Base-by-base conservation (phyloP, 2,113 vertebrate genomes). In the Ahaetulla prasina region DNA sequence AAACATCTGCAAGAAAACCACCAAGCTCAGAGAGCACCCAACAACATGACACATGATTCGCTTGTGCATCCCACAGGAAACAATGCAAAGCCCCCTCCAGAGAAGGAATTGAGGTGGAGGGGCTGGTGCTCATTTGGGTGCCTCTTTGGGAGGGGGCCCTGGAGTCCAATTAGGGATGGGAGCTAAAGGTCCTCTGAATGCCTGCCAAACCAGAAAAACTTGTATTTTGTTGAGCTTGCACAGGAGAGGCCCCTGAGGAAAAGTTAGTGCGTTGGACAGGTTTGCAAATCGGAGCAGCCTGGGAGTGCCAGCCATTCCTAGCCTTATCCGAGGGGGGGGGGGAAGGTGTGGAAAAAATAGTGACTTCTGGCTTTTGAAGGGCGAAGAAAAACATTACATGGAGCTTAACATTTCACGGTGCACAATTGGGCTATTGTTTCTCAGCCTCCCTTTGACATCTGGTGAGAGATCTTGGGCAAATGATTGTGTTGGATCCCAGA, bases 201-300 rank as follows among this genome's bases (percentile, higher is more conserved):
- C 43, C 54, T 54, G 23, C 53, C 30, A 0, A 85, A 54, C 91
- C 91, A 85, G 91, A 89, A 92, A 89, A 92, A 92, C 91, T 49
- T 60, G 91, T 92, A 20, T 23, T 49, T 85, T 39, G 68, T 55
- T 5, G 18, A 11, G 52, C 27, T 7, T 54, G 68, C 35, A 30
- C 68, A 23, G 18, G 27, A 60, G 30, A 47, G 45, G 52, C 87
- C 91, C 30, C 30, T 39, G 43, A 89, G 87, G 87, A 50, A 89
- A 89, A 57, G 68, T 53, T 2, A 35, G 87, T 85, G 39, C 49
- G 63, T 68, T 0, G 18, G 50, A 22, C 63, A 47, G 39, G 87
- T 84, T 88, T 92, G 87, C 91, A 89, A 49, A 88, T 22, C 43
- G 84, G 39, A 49, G 27, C 87, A 89, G 43, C 35, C 12, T 57